A percentile compares a stretch with the other conserved stretches of the same genome.
phyloP scores from a whole-genome alignment of 37 sponge, comb jelly and placozoan species.

The Haliclona indistincta region DNA sequence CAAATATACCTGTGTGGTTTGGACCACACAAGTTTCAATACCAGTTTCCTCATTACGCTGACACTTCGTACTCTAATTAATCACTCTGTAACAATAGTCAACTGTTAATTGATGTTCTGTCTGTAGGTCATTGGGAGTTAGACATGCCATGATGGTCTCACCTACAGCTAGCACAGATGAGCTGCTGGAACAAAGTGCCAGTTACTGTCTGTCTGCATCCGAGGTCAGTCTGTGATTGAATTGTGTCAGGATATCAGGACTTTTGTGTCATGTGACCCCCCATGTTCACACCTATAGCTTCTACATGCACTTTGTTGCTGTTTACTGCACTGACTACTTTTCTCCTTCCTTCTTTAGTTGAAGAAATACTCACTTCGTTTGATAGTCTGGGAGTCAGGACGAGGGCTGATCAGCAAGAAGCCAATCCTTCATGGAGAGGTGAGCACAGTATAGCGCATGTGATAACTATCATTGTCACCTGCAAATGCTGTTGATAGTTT shows the following conservation, averaged over 20 bases:
- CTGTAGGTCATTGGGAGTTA: not conserved
- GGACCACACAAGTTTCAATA: too few relatives aligned
- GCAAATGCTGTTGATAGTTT: too few relatives aligned
- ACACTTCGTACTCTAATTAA: too few relatives aligned
- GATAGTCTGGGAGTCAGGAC: slow-evolving; percentile 39
- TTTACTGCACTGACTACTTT: not conserved
- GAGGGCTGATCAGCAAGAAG: slow-evolving; percentile 19
- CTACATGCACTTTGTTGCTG: not conserved
- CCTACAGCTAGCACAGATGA: not conserved
- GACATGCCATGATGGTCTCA: not conserved
- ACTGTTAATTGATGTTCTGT: too few relatives aligned
- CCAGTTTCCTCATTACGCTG: too few relatives aligned
- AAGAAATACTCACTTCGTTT: slow-evolving; percentile 9
- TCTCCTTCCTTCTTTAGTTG: slow-evolving; percentile 6
- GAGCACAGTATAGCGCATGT: not conserved
- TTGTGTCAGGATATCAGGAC: too few relatives aligned
- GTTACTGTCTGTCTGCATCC: not conserved
- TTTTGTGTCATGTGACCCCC: not conserved
- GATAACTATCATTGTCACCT: not conserved
- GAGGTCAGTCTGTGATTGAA: too few relatives aligned
- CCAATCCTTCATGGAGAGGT: slow-evolving; percentile 55
- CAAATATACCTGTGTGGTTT: too few relatives aligned
- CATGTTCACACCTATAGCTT: not conserved
- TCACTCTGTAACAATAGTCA: too few relatives aligned
- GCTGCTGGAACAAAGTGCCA: not conserved